These are phyloP conservation scores for Litocranius walleri DNA, from an alignment of 2,113 vertebrate species.

Conservation along the genomic window DNA sequence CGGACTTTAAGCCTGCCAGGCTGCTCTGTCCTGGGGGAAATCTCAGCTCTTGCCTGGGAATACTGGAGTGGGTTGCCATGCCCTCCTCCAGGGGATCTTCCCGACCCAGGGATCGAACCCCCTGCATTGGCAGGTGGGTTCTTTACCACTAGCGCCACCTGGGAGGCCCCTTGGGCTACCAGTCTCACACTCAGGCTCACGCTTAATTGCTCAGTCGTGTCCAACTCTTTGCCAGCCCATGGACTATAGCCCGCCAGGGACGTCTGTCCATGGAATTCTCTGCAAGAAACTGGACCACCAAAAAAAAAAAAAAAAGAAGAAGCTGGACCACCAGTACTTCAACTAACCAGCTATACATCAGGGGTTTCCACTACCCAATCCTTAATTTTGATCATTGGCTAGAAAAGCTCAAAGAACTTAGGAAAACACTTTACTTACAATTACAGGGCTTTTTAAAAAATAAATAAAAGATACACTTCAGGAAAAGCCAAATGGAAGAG, in stretches of 20 bases:
- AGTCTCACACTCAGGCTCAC: neutral
- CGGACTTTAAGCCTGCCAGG: neutral
- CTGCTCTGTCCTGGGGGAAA: neutral
- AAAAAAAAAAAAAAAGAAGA: neutral
- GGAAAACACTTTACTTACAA: neutral
- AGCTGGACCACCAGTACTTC: neutral
- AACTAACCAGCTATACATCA: neutral
- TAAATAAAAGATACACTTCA: neutral
- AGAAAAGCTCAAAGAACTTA: constrained; percentile 4
- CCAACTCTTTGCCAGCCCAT: neutral
- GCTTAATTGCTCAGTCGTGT: neutral
- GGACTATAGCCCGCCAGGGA: neutral
- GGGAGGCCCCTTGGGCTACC: neutral
- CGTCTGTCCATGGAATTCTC: neutral
- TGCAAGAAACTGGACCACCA: neutral
- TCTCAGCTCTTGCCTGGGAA: neutral
- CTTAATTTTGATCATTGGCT: neutral
- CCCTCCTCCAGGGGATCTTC: neutral
- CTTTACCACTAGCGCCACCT: neutral
- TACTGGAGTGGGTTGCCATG: neutral
- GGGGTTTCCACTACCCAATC: neutral
- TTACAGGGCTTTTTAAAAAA: neutral
- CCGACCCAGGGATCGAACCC: fast-evolving
- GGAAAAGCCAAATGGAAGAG: neutral
- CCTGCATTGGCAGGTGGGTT: neutral